Base-by-base conservation (phyloP, 2,113 vertebrate species). In the Cyanoderma ruficeps region DNA sequence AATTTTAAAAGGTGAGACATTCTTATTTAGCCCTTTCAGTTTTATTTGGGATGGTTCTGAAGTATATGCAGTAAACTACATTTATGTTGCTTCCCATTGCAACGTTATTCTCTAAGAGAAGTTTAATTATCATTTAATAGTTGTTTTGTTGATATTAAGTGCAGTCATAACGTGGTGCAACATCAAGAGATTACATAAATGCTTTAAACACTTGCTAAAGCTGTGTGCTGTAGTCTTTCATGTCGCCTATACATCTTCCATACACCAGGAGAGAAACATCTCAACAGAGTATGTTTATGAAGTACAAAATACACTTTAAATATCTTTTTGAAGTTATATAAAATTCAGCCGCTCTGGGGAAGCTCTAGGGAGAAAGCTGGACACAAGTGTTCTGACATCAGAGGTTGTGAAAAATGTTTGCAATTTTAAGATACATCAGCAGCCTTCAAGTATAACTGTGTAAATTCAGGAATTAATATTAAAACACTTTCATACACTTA, bases 101-200 rank as follows among this genome's bases (percentile, higher is more conserved):
- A 80, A 27, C n/a, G 49, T 27, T 15, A 37, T 68, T 53, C 4
- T 35, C 46, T 37, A 55, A 53, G 20, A 50, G 4, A 67, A 86
- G n/a, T 11, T 11, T 35, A 49, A 52, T 37, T 75, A 31, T 33
- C 2, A 61, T 37, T 64, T 56, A 53, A 70, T 7, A 60, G 18
- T 47, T 52, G 16, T 0, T 0, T 2, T 17, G 23, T 41, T 5
- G 1, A 47, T 33, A 10, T 19, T 49, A 68, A 75, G 63, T 28
- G 14, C 21, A 63, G 15, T 37, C 30, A 69, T 28, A 28, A 67
- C 15, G 24, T 35, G 18, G 7, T 46, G 21, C 8, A 3, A 13
- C 28, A 60, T 20, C 72, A 42, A 81, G 37, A 56, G 11, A 81
- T 55, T 49, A 49, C 23, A 28, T 10, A 85, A 74, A 13, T 49